Conservation (phyloP, 1,140 invertebrate genomes). For the Geopemphigus sp. region DNA sequence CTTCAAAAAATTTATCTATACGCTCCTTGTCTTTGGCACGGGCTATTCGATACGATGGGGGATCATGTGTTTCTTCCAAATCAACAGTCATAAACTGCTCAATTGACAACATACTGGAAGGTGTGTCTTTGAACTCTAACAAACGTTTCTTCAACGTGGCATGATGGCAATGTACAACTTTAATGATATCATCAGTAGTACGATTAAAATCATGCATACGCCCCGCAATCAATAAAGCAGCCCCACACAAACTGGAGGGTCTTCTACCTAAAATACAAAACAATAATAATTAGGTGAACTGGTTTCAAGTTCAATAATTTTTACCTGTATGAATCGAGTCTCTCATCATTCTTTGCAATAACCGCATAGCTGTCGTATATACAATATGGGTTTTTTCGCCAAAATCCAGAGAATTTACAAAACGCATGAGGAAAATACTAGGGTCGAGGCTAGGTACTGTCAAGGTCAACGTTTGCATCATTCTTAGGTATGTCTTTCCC, state of each 20-base stretch:
- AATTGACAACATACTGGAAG: constrained; percentile 78
- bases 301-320: neutral
- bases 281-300: neutral
- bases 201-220: constrained; percentile 89
- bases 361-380: constrained; percentile 86
- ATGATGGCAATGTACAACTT: constrained; percentile 94
- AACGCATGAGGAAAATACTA: constrained; percentile 89
- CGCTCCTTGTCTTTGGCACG: constrained; percentile 81
- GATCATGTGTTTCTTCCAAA: constrained; percentile 95
- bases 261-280: constrained; percentile 43
- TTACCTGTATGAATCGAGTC: constrained; percentile 59
- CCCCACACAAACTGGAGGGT: constrained; percentile 53
- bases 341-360: constrained; percentile 96
- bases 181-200: constrained; percentile 83
- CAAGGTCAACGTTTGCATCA: constrained; percentile 86
- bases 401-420: constrained; percentile 91
- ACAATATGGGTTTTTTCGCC: constrained; percentile 90
- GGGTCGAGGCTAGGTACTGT: constrained; percentile 94
- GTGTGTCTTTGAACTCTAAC: constrained; percentile 93
- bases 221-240: constrained; percentile 89
- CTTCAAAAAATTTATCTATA: constrained; percentile 51
- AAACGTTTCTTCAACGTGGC: constrained; percentile 87
- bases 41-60: constrained; percentile 88
- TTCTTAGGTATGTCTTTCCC: constrained; percentile 85
- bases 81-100: constrained; percentile 98